Evolutionary conservation across 30 jellyfish, hydroid and myxozoan genomes (phyloP), one percentile per base, ranked within the genome.

Genomic region (Aurelia coerulea): DNA sequence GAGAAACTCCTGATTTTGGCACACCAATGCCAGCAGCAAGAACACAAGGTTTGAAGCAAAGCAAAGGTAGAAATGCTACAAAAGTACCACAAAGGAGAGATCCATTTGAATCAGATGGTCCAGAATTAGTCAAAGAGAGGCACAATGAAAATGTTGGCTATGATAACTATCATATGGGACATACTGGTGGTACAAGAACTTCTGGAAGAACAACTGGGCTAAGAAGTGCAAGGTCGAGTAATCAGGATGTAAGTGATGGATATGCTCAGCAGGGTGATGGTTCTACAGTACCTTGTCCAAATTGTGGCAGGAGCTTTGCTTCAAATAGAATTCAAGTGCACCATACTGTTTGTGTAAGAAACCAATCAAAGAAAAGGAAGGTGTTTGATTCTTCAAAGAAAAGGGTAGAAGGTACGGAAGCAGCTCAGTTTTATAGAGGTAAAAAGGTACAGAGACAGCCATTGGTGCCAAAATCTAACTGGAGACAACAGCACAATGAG

Each of bases 401-500:
- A 62, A 74, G 98, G 42, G 17, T 84, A 10, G 86, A 68, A 74
- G 98, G 98, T 11, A 87, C 97, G 16, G 98, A 92, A 31, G 98
- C 98, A 23, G 92, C 68, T 17, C 54, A 67, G 78, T 79, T 41
- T 67, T 78, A 51, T 62, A 77, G 82, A 10, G 80, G 91, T 10
- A 68, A 68, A 29, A 63, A 53, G 39, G 65, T 60, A 6, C 86
- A 74, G 46, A 65, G 49, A 10, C 78, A 63, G 49, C 68, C 87
- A 35, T 37, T 23, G 5, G 56, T 46, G 59, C 96, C 90, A 42
- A 92, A 92, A 72, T 62, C 91, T 34, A 88, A 92, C 60, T 92
- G 98, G 98, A 68, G 96, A 41, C 98, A 92, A 76, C 92, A 74
- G 41, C 98, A 92, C 66, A 88, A 81, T 59, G 98, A 92, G 3